phyloP scores from a whole-genome alignment of 2,113 vertebrate genomes.

The Hemichromis elongatus region DNA sequence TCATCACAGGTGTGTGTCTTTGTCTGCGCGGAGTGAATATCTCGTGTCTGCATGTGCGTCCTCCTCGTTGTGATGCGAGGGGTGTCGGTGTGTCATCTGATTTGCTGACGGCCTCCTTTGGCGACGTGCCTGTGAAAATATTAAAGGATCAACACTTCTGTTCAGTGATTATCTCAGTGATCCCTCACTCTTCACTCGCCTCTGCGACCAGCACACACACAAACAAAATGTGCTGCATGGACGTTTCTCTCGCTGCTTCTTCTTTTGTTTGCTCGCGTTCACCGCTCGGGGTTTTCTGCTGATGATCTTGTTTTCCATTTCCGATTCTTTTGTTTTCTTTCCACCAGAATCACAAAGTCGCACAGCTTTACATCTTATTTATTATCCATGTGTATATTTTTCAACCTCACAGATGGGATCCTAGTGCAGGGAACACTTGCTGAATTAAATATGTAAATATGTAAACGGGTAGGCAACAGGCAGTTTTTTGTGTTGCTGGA shows the following conservation, averaged over 20 bases:
- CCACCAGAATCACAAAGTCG: background rate
- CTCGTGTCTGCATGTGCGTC: background rate
- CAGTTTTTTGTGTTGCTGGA: background rate
- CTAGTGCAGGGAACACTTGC: background rate
- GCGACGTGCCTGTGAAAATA: conserved; percentile 9
- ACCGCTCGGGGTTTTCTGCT: background rate
- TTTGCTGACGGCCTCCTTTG: conserved; percentile 25
- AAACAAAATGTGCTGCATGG: background rate
- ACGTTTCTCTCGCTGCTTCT: background rate
- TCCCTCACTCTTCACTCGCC: background rate
- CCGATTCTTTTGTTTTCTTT: background rate
- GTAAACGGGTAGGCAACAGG: background rate
- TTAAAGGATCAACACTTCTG: background rate
- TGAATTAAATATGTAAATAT: background rate
- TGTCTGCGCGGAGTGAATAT: background rate
- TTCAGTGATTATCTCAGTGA: conserved; percentile 23
- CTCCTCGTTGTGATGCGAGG: conserved; percentile 1
- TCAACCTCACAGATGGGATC: background rate
- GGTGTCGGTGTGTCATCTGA: background rate
- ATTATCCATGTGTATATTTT: background rate
- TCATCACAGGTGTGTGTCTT: background rate
- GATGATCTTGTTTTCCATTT: background rate
- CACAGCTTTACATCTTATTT: background rate
- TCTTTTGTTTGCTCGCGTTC: background rate
- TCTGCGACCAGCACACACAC: background rate